Evolutionary conservation across 2,888 invertebrate genomes (phyloP), one percentile per base, ranked within the genome.

Genomic region (Caenorhabditis drosophilae): DNA sequence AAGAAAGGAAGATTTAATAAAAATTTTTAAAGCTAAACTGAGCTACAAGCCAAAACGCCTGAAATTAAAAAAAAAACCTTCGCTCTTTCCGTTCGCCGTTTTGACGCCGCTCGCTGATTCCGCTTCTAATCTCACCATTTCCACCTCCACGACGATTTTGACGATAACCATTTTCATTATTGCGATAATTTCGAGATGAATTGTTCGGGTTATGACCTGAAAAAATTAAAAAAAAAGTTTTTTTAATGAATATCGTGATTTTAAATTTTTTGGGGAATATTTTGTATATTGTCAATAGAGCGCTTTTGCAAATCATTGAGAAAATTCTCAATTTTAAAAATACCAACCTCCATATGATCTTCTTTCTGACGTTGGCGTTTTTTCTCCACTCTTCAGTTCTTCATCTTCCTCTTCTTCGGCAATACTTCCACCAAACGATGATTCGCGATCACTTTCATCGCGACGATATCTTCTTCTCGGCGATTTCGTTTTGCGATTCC

Each of bases 341-440:
- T 26, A 46, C 6, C 41, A 11, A 22, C 16, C n/a, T n/a, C 34
- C 9, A 22, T 31, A 47, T 6, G 12, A 2, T 16, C 31, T 22
- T 35, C 50, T 26, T 1, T 18, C 16, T 1, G 64, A 64, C 2
- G 72, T 72, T 1, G 72, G 72, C 11, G 72, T 72, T 18, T 59
- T 47, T 36, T 72, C 72, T 12, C 72, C 72, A 31, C 55, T 53
- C 2, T 45, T 49, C 20, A 67, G 31, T 36, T 62, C 68, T 12
- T 66, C 66, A 11, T 50, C 60, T 12, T 61, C 69, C 1, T 60
- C 58, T 44, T 72, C 72, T 27, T 63, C 69, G 9, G 58, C 66
- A 27, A 66, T 72, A 20, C 55, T 51, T 26, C 69, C 72, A 7
- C 61, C 55, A 20, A 72, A 60, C 12, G 67, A 67, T 1, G 69